Percentiles rank a stretch among this genome's conserved stretches.
Evolutionary conservation across 2,113 vertebrate genomes (phyloP).

Genomic region (Mellivora capensis): DNA sequence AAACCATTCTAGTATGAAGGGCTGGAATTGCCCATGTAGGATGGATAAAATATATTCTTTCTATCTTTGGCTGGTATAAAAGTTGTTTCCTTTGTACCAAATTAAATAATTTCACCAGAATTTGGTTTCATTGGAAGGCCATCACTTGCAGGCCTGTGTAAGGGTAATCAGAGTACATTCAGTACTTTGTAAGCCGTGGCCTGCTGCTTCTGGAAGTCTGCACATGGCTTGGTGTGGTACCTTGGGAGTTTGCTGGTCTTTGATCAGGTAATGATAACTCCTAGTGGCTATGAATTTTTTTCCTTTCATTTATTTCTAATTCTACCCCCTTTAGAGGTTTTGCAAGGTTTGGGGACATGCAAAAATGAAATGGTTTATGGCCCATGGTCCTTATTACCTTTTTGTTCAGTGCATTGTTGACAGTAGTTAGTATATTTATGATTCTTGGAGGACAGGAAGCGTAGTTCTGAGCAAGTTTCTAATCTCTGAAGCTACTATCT

Average conservation of each 20-base stretch:
- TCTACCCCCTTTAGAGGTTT: background rate
- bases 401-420: background rate
- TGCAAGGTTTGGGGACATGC: background rate
- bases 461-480: background rate
- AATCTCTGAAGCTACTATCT: background rate
- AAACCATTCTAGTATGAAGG: background rate
- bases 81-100: background rate
- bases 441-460: background rate
- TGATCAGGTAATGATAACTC: background rate
- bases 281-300: background rate
- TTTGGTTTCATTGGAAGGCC: slow-evolving; percentile 27
- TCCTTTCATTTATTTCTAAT: slow-evolving; percentile 1
- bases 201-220: background rate
- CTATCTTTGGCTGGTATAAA: background rate
- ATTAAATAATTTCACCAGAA: background rate
- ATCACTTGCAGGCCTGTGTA: background rate
- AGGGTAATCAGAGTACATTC: background rate
- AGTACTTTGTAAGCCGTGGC: background rate
- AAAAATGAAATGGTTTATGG: slow-evolving; percentile 1
- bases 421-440: background rate
- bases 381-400: background rate
- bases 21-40: background rate
- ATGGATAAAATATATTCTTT: background rate
- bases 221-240: background rate
- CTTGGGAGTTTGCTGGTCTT: background rate